Percentiles rank a stretch among this genome's conserved stretches.
Conservation (phyloP, 1,140 invertebrate genomes). For the Bathynomus jamesi region DNA sequence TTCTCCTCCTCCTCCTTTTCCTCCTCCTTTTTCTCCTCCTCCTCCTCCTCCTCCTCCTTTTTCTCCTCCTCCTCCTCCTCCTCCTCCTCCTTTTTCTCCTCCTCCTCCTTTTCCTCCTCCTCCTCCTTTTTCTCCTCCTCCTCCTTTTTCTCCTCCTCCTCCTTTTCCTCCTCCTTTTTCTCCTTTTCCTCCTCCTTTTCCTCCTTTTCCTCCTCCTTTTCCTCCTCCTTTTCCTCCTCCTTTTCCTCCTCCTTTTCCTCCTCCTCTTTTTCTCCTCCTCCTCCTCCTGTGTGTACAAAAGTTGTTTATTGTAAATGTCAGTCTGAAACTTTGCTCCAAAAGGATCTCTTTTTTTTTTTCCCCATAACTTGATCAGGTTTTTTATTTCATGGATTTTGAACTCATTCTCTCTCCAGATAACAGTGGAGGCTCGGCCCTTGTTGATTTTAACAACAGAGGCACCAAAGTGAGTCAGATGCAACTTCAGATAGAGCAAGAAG, state of each 20-base stretch:
- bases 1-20: background rate
- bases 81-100: background rate
- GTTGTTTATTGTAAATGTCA: too few species aligned
- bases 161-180: background rate
- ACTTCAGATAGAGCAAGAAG: constrained; percentile 75
- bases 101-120: too few species aligned
- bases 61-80: too few species aligned
- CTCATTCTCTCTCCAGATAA: too few species aligned
- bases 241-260: background rate
- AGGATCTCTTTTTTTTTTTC: too few species aligned
- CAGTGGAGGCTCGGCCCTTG: constrained; percentile 22
- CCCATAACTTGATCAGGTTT: too few species aligned
- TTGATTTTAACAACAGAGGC: constrained; percentile 27
- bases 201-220: background rate
- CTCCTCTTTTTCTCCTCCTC: constrained; percentile 2
- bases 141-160: background rate
- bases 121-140: background rate
- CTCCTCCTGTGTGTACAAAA: background rate
- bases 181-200: background rate
- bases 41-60: background rate
- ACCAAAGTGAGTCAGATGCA: constrained; percentile 44
- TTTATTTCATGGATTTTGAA: too few species aligned
- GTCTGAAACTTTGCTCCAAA: too few species aligned
- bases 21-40: background rate
- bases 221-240: background rate